Evolutionary conservation across 1,140 invertebrate genomes (phyloP), one percentile per base, ranked within the genome.

Genomic region (Drosophila nigrodunni): DNA sequence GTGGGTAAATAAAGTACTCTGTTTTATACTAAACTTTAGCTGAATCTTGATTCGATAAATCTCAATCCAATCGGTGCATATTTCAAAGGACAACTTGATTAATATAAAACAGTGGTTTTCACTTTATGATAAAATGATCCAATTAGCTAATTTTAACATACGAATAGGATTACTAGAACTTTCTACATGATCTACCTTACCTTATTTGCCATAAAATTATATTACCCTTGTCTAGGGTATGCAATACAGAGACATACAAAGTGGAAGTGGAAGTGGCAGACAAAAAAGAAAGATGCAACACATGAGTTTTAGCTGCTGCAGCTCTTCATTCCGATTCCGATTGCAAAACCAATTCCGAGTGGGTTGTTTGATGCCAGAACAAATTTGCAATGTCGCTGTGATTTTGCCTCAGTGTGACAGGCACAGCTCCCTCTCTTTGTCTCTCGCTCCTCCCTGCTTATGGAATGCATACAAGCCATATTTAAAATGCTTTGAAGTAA

Each of bases 301-400:
- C 61, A 35, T 30, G 25, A 30, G 25, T 30, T 37, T 43, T 50
- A 41, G 25, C 62, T 55, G 13, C 21, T 18, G 34, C 21, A 61
- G 72, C 66, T 67, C 43, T 60, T 30, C 7, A 57, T 37, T 49
- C 34, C 52, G 34, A 49, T n/a, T 50, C 35, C 21, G 39, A 58
- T 43, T 58, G 15, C 59, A 7, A 57, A 25, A 49, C 43, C 44
- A 77, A 81, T 73, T 77, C 47, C 76, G 76, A 86, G 82, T 86
- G 83, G 83, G 83, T 78, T 88, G 83, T 77, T 87, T 88, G 83
- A 87, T 87, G 71, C 79, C 79, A 87, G 83, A 87, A 88, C 82
- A 88, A 83, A 87, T 87, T 87, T 88, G 83, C 83, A 65, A 77
- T 74, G 70, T 59, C 43, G 72, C 64, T 65, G 59, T 64, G 73